phyloP scores from a whole-genome alignment of 2,888 invertebrate species.

The Tetragonisca angustula region DNA sequence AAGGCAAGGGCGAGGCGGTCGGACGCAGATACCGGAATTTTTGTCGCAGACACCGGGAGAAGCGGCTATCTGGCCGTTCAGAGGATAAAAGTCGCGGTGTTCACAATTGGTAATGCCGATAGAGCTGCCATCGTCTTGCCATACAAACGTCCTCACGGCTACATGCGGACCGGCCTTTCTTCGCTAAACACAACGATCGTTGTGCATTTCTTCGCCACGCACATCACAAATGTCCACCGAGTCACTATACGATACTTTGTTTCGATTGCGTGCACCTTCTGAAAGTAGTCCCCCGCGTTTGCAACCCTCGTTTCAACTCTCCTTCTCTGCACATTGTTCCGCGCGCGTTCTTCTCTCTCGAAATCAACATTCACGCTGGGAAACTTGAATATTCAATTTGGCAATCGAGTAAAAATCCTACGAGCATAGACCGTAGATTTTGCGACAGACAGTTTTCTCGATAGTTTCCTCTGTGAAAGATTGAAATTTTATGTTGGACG shows the following conservation, averaged over 20 bases:
- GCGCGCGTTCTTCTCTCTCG: not conserved
- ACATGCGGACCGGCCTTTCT: constrained; percentile 68
- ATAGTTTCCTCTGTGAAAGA: not conserved
- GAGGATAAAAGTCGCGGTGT: constrained; percentile 71
- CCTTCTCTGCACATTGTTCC: constrained; percentile 29
- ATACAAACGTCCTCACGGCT: constrained; percentile 82
- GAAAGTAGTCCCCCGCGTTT: constrained; percentile 1
- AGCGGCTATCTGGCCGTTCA: constrained; percentile 51
- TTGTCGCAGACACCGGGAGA: constrained; percentile 52
- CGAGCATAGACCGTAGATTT: not conserved
- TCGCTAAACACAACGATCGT: constrained; percentile 65
- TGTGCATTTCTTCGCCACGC: constrained; percentile 56
- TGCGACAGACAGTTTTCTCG: no score
- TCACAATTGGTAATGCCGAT: constrained; percentile 76
- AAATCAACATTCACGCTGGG: not conserved
- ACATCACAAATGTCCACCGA: constrained; percentile 57
- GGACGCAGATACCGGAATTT: constrained; percentile 60
- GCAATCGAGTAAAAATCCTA: not conserved
- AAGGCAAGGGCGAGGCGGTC: constrained; percentile 50
- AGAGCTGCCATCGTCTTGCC: constrained; percentile 83
- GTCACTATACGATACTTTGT: constrained; percentile 52
- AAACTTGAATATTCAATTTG: constrained; percentile 1
- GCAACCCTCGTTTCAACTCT: not conserved
- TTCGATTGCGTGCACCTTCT: constrained; percentile 34
- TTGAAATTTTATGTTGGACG: not conserved